Evolutionary conservation across 2,113 vertebrate species (phyloP), one percentile per base, ranked within the genome.

Genomic region (Erinaceus europaeus): DNA sequence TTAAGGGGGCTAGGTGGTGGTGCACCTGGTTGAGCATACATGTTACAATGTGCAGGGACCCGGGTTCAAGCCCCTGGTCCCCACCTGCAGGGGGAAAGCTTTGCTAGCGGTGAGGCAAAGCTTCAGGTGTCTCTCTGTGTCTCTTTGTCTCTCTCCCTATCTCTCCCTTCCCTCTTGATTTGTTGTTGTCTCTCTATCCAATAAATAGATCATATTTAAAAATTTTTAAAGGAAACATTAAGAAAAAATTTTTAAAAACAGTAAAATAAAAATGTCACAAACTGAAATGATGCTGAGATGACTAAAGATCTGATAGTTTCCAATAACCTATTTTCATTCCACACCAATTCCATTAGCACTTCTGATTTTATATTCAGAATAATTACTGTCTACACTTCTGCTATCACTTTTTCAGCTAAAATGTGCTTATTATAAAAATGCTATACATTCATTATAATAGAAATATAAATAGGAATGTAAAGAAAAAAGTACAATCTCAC

Each of bases 231-330:
- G 46, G 21, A 77, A 89, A 81, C 2, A 12, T 25, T 84, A 76
- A 68, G 44, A 38, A 91, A 91, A 88, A 3, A 76, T n/a, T n/a
- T 23, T 53, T 44, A 55, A 89, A 73, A 76, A 84, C 13, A 75
- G 36, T 40, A 9, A 64, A 76, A 84, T 68, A 69, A 69, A 78
- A 89, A 69, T 14, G 42, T 50, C 21, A 90, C 48, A 74, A 76
- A 71, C 17, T 62, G 72, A 61, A 90, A 80, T 15, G 6, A 85
- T 25, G 65, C 20, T 15, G 11, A 46, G 6, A 32, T 10, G 4
- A 84, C 9, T 32, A 40, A 64, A 50, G 84, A 42, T 46, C 20
- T 40, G 10, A 86, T 38, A 32, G 5, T 80, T 38, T 71, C 40
- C 13, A n/a, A 6, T 67, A 61, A 40, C 4, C n/a, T 78, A 71